Percentiles rank a stretch among this genome's conserved stretches.
phyloP scores from a whole-genome alignment of 2,888 invertebrate species.

The Lasioglossum calceatum region DNA sequence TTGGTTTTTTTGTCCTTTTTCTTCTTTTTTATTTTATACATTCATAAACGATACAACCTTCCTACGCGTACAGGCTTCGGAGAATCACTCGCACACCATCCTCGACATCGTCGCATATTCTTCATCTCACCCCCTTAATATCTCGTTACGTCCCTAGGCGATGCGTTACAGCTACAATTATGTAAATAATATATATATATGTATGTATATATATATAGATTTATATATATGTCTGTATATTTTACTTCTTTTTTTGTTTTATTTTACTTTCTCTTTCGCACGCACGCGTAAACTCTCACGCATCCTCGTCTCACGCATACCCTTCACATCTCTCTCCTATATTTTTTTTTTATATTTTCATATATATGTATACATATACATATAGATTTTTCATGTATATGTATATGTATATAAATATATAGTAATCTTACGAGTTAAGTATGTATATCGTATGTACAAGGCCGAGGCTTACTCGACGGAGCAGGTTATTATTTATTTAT shows the following conservation, averaged over 20 bases:
- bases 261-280: conserved; percentile 14
- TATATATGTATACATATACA: neutral
- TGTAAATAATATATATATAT: conserved; percentile 53
- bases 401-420: neutral
- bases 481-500: conserved; percentile 1
- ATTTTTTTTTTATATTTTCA: conserved; percentile 15
- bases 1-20: conserved; percentile 74
- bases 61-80: conserved; percentile 77
- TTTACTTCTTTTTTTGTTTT: conserved; percentile 16
- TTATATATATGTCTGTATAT: conserved; percentile 26
- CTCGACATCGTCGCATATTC: conserved; percentile 35
- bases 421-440: conserved; percentile 33
- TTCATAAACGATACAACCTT: conserved; percentile 82
- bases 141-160: conserved; percentile 41
- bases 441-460: conserved; percentile 65
- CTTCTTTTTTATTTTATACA: conserved; percentile 78
- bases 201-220: conserved; percentile 47
- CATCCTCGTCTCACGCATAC: neutral
- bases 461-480: conserved; percentile 27
- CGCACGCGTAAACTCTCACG: conserved; percentile 5
- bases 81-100: conserved; percentile 72
- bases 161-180: conserved; percentile 42
- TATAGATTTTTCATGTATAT: neutral
- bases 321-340: neutral
- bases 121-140: conserved; percentile 10